Evolutionary conservation across 2,888 invertebrate genomes (phyloP).

Genomic region (Aphidius colemani): DNA sequence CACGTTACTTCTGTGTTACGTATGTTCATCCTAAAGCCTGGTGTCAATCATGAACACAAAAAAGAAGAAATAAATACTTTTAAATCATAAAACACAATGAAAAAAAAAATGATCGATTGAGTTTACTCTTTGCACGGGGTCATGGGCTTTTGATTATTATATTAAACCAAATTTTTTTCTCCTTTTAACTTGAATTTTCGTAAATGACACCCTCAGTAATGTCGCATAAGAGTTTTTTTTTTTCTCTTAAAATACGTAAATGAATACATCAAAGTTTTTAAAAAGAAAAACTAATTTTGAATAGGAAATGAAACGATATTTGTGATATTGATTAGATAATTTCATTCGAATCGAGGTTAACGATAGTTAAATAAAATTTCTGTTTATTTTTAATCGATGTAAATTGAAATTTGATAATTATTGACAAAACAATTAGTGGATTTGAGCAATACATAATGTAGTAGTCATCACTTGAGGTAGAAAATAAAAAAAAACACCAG

Average conservation of each 20-base stretch:
- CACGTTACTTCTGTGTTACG: background rate
- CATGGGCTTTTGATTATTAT: constrained; percentile 7
- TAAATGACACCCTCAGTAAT: too few relatives aligned
- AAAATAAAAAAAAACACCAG: constrained; percentile 28
- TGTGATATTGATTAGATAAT: too few relatives aligned
- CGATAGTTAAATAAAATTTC: too few relatives aligned
- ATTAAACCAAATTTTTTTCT: too few relatives aligned
- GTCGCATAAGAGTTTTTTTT: too few relatives aligned
- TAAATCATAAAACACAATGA: background rate
- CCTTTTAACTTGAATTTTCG: too few relatives aligned
- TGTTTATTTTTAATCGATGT: too few relatives aligned
- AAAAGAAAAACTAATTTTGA: too few relatives aligned
- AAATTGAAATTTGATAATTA: constrained; percentile 15
- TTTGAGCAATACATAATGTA: background rate
- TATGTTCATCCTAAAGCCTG: constrained; percentile 8
- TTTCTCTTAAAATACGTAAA: too few relatives aligned
- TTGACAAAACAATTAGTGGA: background rate
- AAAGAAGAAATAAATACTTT: background rate
- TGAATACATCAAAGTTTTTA: too few relatives aligned
- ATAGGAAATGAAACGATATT: too few relatives aligned
- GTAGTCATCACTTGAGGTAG: constrained; percentile 1
- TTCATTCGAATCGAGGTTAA: too few relatives aligned
- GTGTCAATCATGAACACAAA: constrained; percentile 25
- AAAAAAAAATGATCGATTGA: constrained; percentile 25
- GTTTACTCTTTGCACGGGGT: constrained; percentile 18